These are phyloP conservation scores for Arctopsyche grandis DNA, from an alignment of 1,140 invertebrate genomes.

Conservation along the genomic window DNA sequence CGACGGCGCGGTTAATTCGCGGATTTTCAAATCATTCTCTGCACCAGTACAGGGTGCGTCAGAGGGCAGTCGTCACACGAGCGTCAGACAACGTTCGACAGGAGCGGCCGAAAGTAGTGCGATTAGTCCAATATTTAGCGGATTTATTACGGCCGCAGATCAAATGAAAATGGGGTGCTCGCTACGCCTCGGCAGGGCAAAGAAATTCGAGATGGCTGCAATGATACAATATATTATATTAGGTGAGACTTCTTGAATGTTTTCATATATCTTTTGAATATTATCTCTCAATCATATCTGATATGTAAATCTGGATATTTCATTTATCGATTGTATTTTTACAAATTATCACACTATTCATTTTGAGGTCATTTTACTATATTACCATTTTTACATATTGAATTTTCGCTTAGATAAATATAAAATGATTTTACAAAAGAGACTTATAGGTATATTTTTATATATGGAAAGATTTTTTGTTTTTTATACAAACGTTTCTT, in stretches of 20 bases:
- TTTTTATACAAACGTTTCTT: no score
- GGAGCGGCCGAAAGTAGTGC: not conserved
- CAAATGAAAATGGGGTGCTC: not conserved
- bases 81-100: no score
- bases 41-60: not conserved
- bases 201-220: not conserved
- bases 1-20: not conserved
- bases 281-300: no score
- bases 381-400: no score
- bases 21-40: slow-evolving; percentile 1
- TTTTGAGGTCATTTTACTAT: no score
- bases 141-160: not conserved
- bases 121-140: not conserved
- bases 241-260: slow-evolving; percentile 4
- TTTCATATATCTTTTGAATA: not conserved
- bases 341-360: no score
- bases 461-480: no score
- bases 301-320: no score
- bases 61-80: not conserved
- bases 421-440: no score
- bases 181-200: not conserved
- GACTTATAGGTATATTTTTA: no score
- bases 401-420: no score
- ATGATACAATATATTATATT: slow-evolving; percentile 32
- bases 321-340: no score